Base-by-base conservation (phyloP, 2,888 invertebrate genomes). In the Hypolimnas misippus region DNA sequence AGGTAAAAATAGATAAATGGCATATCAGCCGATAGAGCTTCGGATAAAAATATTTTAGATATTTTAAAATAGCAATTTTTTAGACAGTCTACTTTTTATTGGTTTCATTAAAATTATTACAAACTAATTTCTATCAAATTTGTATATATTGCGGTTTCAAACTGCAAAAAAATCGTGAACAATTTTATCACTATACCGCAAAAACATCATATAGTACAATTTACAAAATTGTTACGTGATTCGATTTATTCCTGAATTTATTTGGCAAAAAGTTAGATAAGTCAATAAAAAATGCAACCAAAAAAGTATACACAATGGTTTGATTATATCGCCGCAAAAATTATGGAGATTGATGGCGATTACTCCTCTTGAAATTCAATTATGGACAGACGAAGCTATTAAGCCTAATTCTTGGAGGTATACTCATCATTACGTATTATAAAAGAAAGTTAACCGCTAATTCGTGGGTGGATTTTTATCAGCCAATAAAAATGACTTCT, bases 161-260 rank as follows among this genome's bases (percentile, higher is more conserved):
- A 33, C 12, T 33, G 8, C 8, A 33, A 33, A 33, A 33, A 10
- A 33, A 33, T 33, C 33, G 8, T 10, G 8, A 10, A 1, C 33
- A 33, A 33, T 33, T 33, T 33, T 33, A 7, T n/a, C n/a, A n/a
- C n/a, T 33, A 12, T 33, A 38, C 35, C 35, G 35, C 35, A 38
- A 38, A 3, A n/a, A 38, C 12, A 38, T 38, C 35, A 38, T 38
- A 38, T 4, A 38, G n/a, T 38, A n/a, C n/a, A 12, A 38, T n/a
- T 25, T 25, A 25, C 1, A 35, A 35, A 35, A 88, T 84, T 78
- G 72, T 74, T 79, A 87, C 89, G 88, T 88, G 89, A 87, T 84
- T 89, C 84, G 80, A 89, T 89, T 87, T 83, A 80, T 81, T 82
- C 76, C 71, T 77, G 76, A 77, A 77, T 77, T 77, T 65, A 76